Percentiles rank a stretch among this genome's conserved stretches.
Conservation (phyloP, 2,888 invertebrate species). For the Sphinx pinastri region DNA sequence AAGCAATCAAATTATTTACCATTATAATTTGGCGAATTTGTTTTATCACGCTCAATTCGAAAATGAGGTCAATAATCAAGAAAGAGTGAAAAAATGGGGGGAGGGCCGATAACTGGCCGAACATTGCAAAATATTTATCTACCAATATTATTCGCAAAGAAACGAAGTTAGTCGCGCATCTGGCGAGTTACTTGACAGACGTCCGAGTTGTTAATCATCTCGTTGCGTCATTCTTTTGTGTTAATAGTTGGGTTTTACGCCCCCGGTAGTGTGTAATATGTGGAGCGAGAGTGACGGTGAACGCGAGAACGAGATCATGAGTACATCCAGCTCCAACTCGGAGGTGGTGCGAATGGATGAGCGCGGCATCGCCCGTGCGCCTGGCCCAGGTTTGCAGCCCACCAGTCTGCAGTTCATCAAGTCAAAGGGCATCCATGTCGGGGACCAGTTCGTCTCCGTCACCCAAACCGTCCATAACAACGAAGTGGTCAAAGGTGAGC, state of each 20-base stretch:
- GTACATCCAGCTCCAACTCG: conserved; percentile 43
- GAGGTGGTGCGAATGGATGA: conserved; percentile 60
- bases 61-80: not conserved
- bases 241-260: conserved; percentile 40
- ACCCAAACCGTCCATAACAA: conserved; percentile 71
- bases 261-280: conserved; percentile 47
- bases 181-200: conserved; percentile 48
- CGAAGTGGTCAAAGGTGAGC: conserved; percentile 74
- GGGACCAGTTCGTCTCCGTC: conserved; percentile 69
- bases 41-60: not conserved
- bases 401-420: conserved; percentile 64
- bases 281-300: conserved; percentile 48
- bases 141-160: conserved; percentile 32
- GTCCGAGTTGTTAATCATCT: conserved; percentile 41
- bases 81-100: conserved; percentile 7
- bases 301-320: conserved; percentile 37
- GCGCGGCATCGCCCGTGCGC: conserved; percentile 41
- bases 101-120: conserved; percentile 24
- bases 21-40: not conserved
- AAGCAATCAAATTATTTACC: not conserved
- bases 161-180: conserved; percentile 52
- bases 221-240: conserved; percentile 45
- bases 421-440: conserved; percentile 67
- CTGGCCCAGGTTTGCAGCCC: conserved; percentile 46
- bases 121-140: conserved; percentile 39